Evolutionary conservation across 2,113 vertebrate genomes (phyloP).

Genomic region (zebrafish (Danio rerio)): DNA sequence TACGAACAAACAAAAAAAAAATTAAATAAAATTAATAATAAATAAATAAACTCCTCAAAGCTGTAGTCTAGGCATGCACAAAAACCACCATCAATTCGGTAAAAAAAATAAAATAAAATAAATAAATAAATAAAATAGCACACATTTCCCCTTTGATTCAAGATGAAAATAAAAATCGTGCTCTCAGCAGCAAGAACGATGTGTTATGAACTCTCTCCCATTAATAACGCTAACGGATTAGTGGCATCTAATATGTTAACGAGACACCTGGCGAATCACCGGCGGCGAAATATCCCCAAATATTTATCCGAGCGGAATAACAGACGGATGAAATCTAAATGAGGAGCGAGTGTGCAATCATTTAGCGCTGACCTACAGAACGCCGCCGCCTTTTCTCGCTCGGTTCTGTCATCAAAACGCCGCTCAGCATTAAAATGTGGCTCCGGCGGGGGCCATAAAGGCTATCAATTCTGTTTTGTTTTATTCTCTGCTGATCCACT

Average conservation of each 20-base stretch:
- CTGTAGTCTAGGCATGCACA: too few species aligned
- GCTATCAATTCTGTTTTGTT: constrained; percentile 57
- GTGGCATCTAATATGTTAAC: not conserved
- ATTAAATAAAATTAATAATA: too few species aligned
- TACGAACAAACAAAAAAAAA: too few species aligned
- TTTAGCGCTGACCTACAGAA: constrained; percentile 50
- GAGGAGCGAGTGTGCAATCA: constrained; percentile 48
- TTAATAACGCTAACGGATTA: not conserved
- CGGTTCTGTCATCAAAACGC: constrained; percentile 51
- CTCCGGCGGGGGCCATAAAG: constrained; percentile 55
- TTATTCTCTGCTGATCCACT: constrained; percentile 56
- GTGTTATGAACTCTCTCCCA: not conserved
- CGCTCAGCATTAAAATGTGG: constrained; percentile 54
- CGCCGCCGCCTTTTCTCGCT: constrained; percentile 30
- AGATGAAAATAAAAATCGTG: too few species aligned
- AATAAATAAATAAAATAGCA: too few species aligned
- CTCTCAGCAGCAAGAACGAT: not conserved
- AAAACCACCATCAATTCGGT: too few species aligned
- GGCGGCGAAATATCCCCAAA: not conserved
- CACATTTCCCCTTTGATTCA: too few species aligned
- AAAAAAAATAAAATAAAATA: too few species aligned
- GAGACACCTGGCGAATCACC: constrained; percentile 19
- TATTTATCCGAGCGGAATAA: constrained; percentile 37
- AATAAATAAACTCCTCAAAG: too few species aligned
- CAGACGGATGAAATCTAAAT: constrained; percentile 30